Percentiles rank a stretch among this genome's conserved stretches.
These are phyloP conservation scores for Megalonaias nervosa DNA, from an alignment of 1,140 invertebrate genomes.

Conservation along the genomic window DNA sequence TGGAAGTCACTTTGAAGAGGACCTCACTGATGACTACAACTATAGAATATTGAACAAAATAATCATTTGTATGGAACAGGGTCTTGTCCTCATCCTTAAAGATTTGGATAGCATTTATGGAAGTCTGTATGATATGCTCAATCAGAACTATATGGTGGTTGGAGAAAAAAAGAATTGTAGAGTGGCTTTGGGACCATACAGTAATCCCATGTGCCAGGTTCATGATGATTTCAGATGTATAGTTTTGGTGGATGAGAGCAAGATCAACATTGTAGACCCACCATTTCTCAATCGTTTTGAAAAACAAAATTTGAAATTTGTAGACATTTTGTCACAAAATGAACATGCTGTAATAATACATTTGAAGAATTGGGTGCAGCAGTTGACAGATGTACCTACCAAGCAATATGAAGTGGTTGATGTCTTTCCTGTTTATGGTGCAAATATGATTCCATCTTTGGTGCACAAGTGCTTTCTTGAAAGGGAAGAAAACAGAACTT, in stretches of 20 bases:
- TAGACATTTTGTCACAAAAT: conserved; percentile 25
- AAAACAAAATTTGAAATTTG: conserved; percentile 50
- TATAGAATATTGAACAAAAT: conserved; percentile 57
- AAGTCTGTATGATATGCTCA: conserved; percentile 62
- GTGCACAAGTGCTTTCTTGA: conserved; percentile 19
- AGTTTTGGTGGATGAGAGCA: conserved; percentile 53
- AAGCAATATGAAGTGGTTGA: conserved; percentile 15
- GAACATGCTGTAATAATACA: conserved; percentile 7
- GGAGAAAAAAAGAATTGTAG: conserved; percentile 55
- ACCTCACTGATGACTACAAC: conserved; percentile 52
- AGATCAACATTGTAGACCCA: conserved; percentile 50
- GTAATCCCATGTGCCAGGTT: conserved; percentile 60
- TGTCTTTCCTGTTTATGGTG: conserved; percentile 35
- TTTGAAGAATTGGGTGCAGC: conserved; percentile 6
- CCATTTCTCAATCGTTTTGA: conserved; percentile 64
- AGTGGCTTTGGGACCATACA: conserved; percentile 54
- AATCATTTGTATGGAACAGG: conserved; percentile 62
- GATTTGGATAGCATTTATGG: conserved; percentile 61
- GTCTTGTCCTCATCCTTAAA: conserved; percentile 52
- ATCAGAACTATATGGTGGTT: conserved; percentile 59
- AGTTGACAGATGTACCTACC: conserved; percentile 15
- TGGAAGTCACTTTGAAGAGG: conserved; percentile 60
- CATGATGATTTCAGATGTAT: conserved; percentile 56
- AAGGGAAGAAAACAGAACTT: not conserved
- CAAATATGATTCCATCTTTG: conserved; percentile 43